phyloP scores from a whole-genome alignment of 1,140 invertebrate genomes.

The Calosoma granatense region DNA sequence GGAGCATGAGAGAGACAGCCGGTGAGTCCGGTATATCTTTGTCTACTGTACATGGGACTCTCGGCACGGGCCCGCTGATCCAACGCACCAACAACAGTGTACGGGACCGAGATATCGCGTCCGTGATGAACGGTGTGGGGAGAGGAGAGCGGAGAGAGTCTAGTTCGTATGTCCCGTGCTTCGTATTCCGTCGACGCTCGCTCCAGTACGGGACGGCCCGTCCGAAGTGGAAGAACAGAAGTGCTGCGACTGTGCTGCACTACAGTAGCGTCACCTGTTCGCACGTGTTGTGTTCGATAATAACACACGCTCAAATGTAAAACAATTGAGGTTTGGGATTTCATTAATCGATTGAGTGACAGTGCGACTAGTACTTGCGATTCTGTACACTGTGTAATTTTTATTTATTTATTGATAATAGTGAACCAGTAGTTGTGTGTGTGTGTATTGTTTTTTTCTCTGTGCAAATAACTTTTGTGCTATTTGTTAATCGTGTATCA shows the following conservation, averaged over 20 bases:
- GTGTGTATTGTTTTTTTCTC: neutral
- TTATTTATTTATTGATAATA: neutral
- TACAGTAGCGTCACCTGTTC: too few relatives aligned
- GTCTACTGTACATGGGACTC: too few relatives aligned
- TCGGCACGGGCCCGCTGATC: too few relatives aligned
- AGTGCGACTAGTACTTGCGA: too few relatives aligned
- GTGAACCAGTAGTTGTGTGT: neutral
- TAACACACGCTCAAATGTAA: conserved; percentile 22
- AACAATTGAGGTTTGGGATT: neutral
- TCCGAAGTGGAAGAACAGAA: conserved; percentile 33
- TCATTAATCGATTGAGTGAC: neutral
- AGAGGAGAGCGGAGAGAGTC: neutral
- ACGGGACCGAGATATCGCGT: neutral
- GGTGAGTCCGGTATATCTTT: neutral
- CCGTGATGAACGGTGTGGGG: neutral
- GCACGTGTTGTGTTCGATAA: conserved; percentile 32
- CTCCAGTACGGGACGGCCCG: conserved; percentile 39
- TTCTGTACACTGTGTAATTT: too few relatives aligned
- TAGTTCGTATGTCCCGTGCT: neutral
- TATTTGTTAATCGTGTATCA: too few relatives aligned
- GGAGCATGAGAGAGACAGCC: neutral
- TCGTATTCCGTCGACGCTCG: neutral
- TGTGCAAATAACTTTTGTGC: too few relatives aligned
- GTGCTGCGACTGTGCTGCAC: conserved; percentile 28
- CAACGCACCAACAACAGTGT: neutral